Percentiles rank a stretch among this genome's conserved stretches.
These are phyloP conservation scores for Tylochromis polylepis DNA, from an alignment of 2,113 vertebrate genomes.

Conservation along the genomic window DNA sequence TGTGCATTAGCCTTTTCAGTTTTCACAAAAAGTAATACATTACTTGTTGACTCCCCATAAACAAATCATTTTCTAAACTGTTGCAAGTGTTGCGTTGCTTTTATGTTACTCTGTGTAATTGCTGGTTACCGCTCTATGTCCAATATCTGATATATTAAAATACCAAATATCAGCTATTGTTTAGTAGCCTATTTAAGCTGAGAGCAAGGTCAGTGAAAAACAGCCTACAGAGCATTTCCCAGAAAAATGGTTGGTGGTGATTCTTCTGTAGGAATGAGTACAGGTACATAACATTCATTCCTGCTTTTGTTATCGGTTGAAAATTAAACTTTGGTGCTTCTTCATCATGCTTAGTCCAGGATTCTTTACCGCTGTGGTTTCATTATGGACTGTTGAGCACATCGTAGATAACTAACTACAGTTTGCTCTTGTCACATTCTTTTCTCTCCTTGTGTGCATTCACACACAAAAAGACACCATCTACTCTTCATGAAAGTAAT, in stretches of 20 bases:
- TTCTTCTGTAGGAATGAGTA: neutral
- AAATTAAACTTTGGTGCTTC: neutral
- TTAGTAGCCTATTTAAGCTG: neutral
- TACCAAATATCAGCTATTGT: neutral
- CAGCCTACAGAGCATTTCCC: neutral
- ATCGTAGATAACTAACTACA: neutral
- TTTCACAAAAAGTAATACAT: neutral
- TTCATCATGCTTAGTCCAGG: neutral
- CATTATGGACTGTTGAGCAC: neutral
- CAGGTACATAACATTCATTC: neutral
- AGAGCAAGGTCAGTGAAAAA: neutral
- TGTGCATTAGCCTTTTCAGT: neutral
- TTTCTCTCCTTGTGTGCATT: neutral
- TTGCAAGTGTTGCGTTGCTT: neutral
- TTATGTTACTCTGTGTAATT: neutral
- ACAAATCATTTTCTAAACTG: neutral
- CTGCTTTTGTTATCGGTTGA: neutral
- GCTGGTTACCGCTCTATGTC: neutral
- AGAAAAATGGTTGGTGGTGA: neutral
- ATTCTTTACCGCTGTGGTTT: neutral
- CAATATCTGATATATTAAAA: neutral
- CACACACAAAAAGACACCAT: neutral
- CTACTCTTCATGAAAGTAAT: neutral
- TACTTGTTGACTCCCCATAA: neutral
- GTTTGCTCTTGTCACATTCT: neutral